Evolutionary conservation across 2,113 vertebrate species (phyloP).

Genomic region (Spheniscus mendiculus): DNA sequence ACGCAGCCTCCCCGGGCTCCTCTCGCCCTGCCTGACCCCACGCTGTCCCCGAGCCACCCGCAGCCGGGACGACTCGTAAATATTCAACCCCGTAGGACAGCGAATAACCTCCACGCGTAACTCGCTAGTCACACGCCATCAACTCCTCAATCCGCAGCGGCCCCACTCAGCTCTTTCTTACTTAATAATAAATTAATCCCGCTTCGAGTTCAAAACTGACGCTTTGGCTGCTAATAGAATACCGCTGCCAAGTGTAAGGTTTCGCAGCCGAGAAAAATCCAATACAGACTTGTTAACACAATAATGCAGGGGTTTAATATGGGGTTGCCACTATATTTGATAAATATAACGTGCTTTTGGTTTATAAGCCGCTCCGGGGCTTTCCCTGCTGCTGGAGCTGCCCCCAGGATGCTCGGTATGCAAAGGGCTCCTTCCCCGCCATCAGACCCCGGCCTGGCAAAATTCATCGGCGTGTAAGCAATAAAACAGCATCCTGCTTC

Average conservation of each 20-base stretch:
- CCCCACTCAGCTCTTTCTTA: background rate
- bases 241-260: background rate
- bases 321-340: background rate
- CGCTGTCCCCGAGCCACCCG: fast-evolving
- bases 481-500: background rate
- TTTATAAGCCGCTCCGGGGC: background rate
- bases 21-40: background rate
- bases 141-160: background rate
- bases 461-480: background rate
- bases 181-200: background rate
- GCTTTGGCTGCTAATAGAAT: background rate
- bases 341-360: background rate
- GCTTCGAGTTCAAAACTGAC: background rate
- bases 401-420: fast-evolving
- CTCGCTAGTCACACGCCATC: background rate
- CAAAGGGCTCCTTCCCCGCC: background rate
- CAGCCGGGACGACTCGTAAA: background rate
- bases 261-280: background rate
- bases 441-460: background rate
- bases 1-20: background rate
- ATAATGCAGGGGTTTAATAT: fast-evolving
- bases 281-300: background rate
- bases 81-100: background rate
- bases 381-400: background rate
- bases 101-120: background rate